Evolutionary conservation across 2,888 invertebrate species (phyloP).

Genomic region (Campaea margaritaria): DNA sequence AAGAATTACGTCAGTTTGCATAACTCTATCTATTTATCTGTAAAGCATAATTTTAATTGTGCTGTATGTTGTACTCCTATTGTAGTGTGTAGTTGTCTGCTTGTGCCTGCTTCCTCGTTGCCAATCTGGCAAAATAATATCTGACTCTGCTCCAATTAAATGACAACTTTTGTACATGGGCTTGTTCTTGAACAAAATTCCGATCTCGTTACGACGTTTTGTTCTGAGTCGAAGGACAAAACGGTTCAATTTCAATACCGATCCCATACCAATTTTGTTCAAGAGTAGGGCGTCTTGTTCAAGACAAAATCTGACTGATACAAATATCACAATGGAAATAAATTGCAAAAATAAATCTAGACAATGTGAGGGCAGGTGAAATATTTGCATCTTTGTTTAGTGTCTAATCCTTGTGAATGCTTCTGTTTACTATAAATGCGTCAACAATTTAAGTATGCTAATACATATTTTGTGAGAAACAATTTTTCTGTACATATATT

Average conservation of each 20-base stretch:
- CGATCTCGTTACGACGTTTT: too few relatives aligned
- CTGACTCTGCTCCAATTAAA: neutral
- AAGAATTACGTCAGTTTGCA: slow-evolving; percentile 18
- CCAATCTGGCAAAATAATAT: neutral
- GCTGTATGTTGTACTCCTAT: slow-evolving; percentile 21
- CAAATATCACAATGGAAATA: too few relatives aligned
- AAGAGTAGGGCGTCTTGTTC: too few relatives aligned
- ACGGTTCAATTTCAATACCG: too few relatives aligned
- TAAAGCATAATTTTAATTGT: slow-evolving; percentile 19
- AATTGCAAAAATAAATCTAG: neutral
- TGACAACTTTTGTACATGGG: too few relatives aligned
- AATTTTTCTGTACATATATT: slow-evolving; percentile 1
- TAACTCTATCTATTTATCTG: slow-evolving; percentile 8
- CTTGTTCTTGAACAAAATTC: too few relatives aligned
- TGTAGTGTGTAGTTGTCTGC: slow-evolving; percentile 20
- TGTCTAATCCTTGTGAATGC: slow-evolving; percentile 17
- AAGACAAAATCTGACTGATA: too few relatives aligned
- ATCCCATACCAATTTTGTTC: too few relatives aligned
- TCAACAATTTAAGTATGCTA: slow-evolving; percentile 1
- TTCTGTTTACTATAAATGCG: slow-evolving; percentile 8
- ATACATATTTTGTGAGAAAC: slow-evolving; percentile 5
- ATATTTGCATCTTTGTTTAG: slow-evolving; percentile 18
- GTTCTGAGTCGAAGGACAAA: too few relatives aligned
- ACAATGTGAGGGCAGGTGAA: slow-evolving; percentile 15
- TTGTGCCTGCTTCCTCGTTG: slow-evolving; percentile 19